Evolutionary conservation across 2,113 vertebrate species (phyloP), one percentile per base, ranked within the genome.

Genomic region (Phainopepla nitens): DNA sequence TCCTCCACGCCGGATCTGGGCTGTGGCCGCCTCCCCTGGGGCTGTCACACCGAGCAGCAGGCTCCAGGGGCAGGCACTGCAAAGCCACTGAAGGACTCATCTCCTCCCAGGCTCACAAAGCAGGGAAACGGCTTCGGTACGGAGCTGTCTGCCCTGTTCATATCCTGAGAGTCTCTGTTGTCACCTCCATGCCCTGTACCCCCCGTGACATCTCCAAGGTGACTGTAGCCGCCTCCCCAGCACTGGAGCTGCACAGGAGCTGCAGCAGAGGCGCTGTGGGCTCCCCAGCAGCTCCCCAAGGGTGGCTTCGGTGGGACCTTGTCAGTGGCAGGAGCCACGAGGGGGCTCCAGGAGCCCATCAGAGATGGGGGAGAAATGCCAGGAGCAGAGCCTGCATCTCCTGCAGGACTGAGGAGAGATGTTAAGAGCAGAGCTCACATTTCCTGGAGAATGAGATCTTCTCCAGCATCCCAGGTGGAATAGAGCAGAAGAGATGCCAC

Each of bases 261-360:
- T 7, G 24, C 44, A 18, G 39, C 64, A 66, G 23, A 20, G 25
- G 17, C 5, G 53, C n/a, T 41, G 44, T 2, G 24, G 10, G 10
- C 5, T 12, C 10, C 42, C 4, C 42, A 25, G 69, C 61, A 47
- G 35, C 29, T 71, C 44, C 19, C 29, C 33, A 5, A 3, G 47
- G 41, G 16, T 15, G 56, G 14, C 24, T 61, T 45, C 18, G 13
- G 22, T n/a, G 53, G 49, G 56, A 58, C 39, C 21, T 54, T 2
- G 3, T 11, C 58, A 27, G 54, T 14, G 16, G 11, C 14, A 70
- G 56, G 60, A 83, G 31, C 96, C 96, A 97, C 94, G 82, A 97
- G 96, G 94, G 96, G 96, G 95, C 96, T 97, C 96, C 95, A 97
- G 82, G 94, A 97, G 23, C 19, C 35, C 56, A 28, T 78, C 24